Conservation (phyloP, 2,888 invertebrate genomes). For the Eumacrocentrus americanus region DNA sequence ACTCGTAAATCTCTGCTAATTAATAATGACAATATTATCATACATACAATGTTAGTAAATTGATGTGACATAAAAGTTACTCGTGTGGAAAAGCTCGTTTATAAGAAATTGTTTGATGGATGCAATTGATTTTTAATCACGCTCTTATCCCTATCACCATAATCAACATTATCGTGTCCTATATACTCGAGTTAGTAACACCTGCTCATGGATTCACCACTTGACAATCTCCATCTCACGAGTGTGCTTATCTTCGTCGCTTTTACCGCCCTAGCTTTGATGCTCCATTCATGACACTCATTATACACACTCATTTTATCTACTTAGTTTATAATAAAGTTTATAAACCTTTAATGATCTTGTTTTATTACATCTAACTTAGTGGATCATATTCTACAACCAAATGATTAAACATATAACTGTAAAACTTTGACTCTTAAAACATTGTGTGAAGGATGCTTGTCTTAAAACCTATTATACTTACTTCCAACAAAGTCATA, state of each 20-base stretch:
- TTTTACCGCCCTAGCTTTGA: not conserved
- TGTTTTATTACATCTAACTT: not conserved
- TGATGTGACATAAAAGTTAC: not conserved
- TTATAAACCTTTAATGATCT: not conserved
- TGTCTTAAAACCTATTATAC: not conserved
- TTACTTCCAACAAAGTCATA: no score
- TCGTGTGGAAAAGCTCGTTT: not conserved
- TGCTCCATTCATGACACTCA: not conserved
- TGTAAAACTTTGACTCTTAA: not conserved
- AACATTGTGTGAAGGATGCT: not conserved
- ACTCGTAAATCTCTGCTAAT: no score
- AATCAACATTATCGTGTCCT: slow-evolving; percentile 7
- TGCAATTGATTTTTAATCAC: not conserved
- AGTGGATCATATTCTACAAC: not conserved
- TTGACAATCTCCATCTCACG: slow-evolving; percentile 5
- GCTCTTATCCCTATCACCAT: not conserved
- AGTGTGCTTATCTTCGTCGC: slow-evolving; percentile 3
- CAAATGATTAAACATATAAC: not conserved
- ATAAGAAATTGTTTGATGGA: not conserved
- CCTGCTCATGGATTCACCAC: slow-evolving; percentile 3
- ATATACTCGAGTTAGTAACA: not conserved
- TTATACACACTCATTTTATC: not conserved
- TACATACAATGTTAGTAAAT: not conserved
- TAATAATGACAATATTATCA: no score
- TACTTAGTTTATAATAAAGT: not conserved